Evolutionary conservation across 2,113 vertebrate genomes (phyloP), one percentile per base, ranked within the genome.

Genomic region (Epinephelus cyanopodus): DNA sequence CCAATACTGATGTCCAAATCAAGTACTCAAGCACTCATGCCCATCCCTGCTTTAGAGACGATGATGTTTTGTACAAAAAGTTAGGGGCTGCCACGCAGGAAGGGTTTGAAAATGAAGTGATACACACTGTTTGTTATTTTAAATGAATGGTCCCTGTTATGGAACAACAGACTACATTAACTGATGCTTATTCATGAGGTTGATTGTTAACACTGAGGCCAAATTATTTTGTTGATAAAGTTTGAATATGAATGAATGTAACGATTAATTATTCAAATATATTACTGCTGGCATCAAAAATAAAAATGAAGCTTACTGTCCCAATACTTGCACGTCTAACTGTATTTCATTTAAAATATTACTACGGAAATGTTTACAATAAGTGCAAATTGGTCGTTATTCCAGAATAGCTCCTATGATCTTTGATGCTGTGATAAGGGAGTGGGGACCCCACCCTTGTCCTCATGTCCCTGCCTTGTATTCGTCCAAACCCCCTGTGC

Each of bases 321-420:
- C 86, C 89, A 88, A 75, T 72, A 87, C 81, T 86, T 87, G 29
- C 72, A 79, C 84, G 13, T 82, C 72, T 56, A 67, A 87, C 79
- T 80, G 65, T 79, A 83, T 87, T 87, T 85, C 57, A 92, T 87
- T 93, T 70, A 77, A 93, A 94, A 92, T 92, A 93, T 93, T 93
- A 71, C 54, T 39, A 92, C 92, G 95, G 93, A 96, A 96, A 96
- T 94, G 91, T 92, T 93, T 84, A 89, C 60, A 79, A 52, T 91
- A 96, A 97, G 97, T 97, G 97, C 96, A 97, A 97, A 95, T 91
- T 90, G 89, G 91, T 91, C 77, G 52, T 91, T 86, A 86, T 91
- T 92, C 84, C 90, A 92, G 84, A 93, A 87, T 25, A 86, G 62
- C 77, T 89, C 81, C 53, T 84, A 56, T 80, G 52, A 87, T 68